Evolutionary conservation across 2,113 vertebrate genomes (phyloP).

Genomic region (Tylochromis polylepis): DNA sequence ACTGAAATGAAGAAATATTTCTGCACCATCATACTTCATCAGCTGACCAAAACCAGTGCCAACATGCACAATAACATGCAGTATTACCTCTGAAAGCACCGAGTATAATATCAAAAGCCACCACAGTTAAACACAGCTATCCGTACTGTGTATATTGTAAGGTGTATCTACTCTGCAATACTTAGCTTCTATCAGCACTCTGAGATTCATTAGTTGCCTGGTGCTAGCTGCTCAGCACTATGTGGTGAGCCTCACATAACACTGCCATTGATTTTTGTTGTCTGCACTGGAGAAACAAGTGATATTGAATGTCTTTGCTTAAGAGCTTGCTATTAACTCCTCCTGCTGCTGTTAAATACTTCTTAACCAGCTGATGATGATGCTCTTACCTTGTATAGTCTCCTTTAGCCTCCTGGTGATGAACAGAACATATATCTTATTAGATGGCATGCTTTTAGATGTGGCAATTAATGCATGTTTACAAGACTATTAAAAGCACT

Average conservation of each 20-base stretch:
- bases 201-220: conserved; percentile 60
- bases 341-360: conserved; percentile 45
- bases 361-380: neutral
- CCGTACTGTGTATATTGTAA: neutral
- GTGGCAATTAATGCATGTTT: neutral
- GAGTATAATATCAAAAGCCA: neutral
- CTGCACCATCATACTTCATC: neutral
- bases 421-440: neutral
- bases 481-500: conserved; percentile 20
- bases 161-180: neutral
- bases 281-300: conserved; percentile 40
- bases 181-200: conserved; percentile 28
- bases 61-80: neutral
- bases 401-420: conserved; percentile 89
- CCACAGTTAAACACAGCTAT: neutral
- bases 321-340: conserved; percentile 40
- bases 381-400: conserved; percentile 91
- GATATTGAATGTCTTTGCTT: conserved; percentile 41
- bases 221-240: conserved; percentile 43
- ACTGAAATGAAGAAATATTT: neutral
- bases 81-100: neutral
- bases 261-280: conserved; percentile 56
- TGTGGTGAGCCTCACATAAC: conserved; percentile 43
- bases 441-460: neutral
- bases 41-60: neutral